These are phyloP conservation scores for Tetragonula clypearis DNA, from an alignment of 1,140 invertebrate genomes.

Conservation along the genomic window DNA sequence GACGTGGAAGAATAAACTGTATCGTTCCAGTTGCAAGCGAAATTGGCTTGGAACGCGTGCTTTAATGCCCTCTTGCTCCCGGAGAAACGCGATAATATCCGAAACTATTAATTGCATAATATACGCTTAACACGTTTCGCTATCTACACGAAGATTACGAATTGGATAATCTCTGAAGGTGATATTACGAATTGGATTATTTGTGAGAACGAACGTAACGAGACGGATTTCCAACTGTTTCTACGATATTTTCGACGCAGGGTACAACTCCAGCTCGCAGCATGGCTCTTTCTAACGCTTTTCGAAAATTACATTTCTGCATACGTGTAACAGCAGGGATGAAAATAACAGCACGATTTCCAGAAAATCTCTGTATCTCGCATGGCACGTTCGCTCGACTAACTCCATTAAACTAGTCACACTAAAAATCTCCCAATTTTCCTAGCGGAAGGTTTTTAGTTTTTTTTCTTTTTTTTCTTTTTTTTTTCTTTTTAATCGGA, in stretches of 20 bases:
- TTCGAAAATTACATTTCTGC: not conserved
- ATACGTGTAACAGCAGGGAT: not conserved
- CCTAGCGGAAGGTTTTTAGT: not conserved
- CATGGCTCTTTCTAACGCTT: not conserved
- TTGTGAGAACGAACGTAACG: too few species aligned
- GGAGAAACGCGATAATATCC: not conserved
- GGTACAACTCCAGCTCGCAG: not conserved
- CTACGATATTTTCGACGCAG: not conserved
- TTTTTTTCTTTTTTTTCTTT: not conserved
- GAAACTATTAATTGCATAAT: not conserved
- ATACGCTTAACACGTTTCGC: too few species aligned
- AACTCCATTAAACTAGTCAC: slow-evolving; percentile 22
- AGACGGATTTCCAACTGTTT: not conserved
- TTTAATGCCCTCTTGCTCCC: not conserved
- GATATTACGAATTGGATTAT: not conserved
- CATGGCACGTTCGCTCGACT: slow-evolving; percentile 2
- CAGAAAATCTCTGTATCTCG: too few species aligned
- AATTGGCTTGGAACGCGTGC: not conserved
- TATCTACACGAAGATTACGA: not conserved
- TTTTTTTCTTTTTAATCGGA: not conserved
- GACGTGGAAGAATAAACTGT: slow-evolving; percentile 13
- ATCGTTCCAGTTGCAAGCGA: not conserved
- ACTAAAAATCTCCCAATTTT: slow-evolving; percentile 7
- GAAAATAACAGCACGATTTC: slow-evolving; percentile 20
- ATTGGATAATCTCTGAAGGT: not conserved